Evolutionary conservation across 2,888 invertebrate genomes (phyloP).

Genomic region (Pomacea canaliculata): DNA sequence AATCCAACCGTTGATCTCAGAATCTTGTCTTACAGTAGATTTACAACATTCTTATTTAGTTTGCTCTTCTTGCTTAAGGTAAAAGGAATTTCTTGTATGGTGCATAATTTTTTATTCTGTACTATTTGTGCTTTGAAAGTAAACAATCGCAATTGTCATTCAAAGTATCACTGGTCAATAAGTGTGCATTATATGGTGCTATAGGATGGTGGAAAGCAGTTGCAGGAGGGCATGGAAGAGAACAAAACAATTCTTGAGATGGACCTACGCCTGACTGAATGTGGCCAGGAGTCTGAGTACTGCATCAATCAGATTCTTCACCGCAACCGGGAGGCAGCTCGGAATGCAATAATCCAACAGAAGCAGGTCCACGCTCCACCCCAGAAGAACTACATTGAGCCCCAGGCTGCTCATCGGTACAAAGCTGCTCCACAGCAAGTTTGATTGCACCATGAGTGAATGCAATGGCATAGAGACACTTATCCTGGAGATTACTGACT

Average conservation of each 20-base stretch:
- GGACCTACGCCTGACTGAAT: conserved; percentile 69
- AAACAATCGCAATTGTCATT: neutral
- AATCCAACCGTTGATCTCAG: no score
- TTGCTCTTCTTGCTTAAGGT: no score
- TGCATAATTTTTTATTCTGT: neutral
- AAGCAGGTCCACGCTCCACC: conserved; percentile 34
- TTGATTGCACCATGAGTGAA: neutral
- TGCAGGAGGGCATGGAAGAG: conserved; percentile 70
- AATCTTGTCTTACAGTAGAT: no score
- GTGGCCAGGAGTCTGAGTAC: conserved; percentile 69
- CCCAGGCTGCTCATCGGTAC: conserved; percentile 58
- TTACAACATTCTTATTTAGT: no score
- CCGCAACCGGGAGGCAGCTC: conserved; percentile 64
- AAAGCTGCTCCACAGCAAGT: conserved; percentile 24
- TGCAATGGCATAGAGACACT: no score
- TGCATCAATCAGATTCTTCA: conserved; percentile 67
- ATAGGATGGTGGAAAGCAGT: conserved; percentile 70
- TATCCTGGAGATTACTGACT: no score
- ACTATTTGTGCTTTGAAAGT: neutral
- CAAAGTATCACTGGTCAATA: neutral
- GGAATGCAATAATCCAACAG: conserved; percentile 53
- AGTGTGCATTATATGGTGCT: neutral
- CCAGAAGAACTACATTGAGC: conserved; percentile 47
- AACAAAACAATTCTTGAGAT: conserved; percentile 65
- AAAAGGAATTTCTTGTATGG: neutral